Evolutionary conservation across 2,113 vertebrate species (phyloP).

Genomic region (Ornithorhynchus anatinus): DNA sequence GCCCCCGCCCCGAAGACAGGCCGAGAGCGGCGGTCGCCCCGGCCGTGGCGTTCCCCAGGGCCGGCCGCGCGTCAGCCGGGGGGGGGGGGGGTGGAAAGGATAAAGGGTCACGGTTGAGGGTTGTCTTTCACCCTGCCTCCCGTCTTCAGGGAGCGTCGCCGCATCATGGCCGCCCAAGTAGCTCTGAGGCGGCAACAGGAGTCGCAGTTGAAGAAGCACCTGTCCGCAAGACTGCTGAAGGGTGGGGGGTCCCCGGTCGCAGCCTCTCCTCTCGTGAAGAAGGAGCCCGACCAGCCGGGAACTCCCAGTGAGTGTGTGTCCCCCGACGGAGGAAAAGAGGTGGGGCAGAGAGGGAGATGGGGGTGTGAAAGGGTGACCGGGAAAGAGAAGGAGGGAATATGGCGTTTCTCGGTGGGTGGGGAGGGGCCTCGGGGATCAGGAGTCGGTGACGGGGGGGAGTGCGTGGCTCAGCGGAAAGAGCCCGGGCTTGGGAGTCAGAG

Average conservation of each 20-base stretch:
- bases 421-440: background rate
- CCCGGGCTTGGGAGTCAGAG: too few relatives aligned
- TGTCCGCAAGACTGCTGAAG: slow-evolving; percentile 29
- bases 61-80: too few relatives aligned
- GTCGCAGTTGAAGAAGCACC: slow-evolving; percentile 43
- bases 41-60: too few relatives aligned
- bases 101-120: too few relatives aligned
- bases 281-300: background rate
- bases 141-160: slow-evolving; percentile 52
- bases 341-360: background rate
- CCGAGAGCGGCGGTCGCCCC: too few relatives aligned
- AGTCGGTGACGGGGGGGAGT: too few relatives aligned
- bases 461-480: too few relatives aligned
- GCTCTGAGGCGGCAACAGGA: slow-evolving; percentile 64
- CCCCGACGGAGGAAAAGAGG: background rate
- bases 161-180: slow-evolving; percentile 65
- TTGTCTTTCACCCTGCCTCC: background rate
- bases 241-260: background rate
- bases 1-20: too few relatives aligned
- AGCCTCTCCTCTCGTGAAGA: slow-evolving; percentile 6
- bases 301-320: slow-evolving; percentile 17
- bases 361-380: background rate
- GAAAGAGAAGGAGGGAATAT: background rate
- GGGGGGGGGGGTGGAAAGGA: too few relatives aligned
- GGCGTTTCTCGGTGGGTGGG: background rate